These are phyloP conservation scores for Calliphora vomitoria DNA, from an alignment of 2,888 invertebrate species.

Conservation along the genomic window DNA sequence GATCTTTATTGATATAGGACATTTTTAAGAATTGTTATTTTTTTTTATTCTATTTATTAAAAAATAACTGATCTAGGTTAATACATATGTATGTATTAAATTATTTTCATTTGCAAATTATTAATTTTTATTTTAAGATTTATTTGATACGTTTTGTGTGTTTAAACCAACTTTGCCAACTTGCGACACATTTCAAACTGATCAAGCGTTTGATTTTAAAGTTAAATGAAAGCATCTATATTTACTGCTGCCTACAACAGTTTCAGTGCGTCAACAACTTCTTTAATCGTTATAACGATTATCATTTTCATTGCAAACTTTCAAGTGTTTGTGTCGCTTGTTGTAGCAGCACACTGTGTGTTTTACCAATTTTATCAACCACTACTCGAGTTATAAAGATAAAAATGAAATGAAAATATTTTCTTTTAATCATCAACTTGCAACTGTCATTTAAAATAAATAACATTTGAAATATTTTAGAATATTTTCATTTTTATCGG, in stretches of 20 bases:
- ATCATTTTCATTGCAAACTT: constrained; percentile 12
- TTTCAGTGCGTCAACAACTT: constrained; percentile 27
- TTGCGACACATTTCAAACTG: constrained; percentile 55
- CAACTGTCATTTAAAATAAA: neutral
- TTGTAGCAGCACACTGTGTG: neutral
- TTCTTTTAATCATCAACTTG: neutral
- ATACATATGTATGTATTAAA: constrained; percentile 8
- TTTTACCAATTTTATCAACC: neutral
- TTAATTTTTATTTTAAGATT: constrained; percentile 3
- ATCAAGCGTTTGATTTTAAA: constrained; percentile 35
- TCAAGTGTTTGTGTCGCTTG: neutral
- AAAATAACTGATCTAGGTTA: constrained; percentile 13
- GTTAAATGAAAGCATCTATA: constrained; percentile 58
- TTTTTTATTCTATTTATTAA: neutral
- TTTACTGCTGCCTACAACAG: neutral
- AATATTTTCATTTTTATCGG: constrained; percentile 1
- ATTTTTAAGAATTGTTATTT: constrained; percentile 1
- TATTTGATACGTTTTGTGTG: neutral
- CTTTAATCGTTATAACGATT: neutral
- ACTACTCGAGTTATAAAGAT: constrained; percentile 13
- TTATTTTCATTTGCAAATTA: neutral
- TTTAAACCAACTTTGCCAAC: constrained; percentile 35
- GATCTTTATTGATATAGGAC: constrained; percentile 55
- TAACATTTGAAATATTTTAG: neutral
- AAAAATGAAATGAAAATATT: constrained; percentile 9